Conservation (phyloP, 2,113 vertebrate genomes). For the Thalassarche chlororhynchos region DNA sequence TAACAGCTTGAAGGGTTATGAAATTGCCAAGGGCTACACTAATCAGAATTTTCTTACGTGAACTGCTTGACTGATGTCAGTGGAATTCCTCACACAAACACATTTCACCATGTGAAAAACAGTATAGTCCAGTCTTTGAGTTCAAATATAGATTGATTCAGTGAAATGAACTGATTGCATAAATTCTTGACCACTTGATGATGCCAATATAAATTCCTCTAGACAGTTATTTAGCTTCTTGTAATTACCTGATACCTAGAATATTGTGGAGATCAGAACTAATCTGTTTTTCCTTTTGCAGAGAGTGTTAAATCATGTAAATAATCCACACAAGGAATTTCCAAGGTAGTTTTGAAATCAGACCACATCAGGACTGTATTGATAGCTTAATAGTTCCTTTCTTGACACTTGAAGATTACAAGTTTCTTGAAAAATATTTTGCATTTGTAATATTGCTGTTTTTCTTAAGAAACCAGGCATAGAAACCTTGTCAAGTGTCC, state of each 20-base stretch:
- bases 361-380: neutral
- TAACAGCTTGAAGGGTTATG: constrained; percentile 14
- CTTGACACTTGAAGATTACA: neutral
- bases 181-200: neutral
- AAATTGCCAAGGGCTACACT: neutral
- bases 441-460: neutral
- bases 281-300: neutral
- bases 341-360: neutral
- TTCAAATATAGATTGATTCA: neutral
- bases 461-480: neutral
- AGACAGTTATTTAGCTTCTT: neutral
- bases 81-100: neutral
- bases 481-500: neutral
- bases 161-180: neutral
- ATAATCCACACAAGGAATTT: neutral
- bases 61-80: neutral
- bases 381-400: neutral
- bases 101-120: neutral
- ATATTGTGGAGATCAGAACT: neutral
- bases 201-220: neutral
- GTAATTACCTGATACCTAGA: neutral
- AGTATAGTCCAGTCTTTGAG: neutral
- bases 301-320: neutral
- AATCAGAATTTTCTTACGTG: neutral
- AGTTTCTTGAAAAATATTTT: neutral